Conservation (phyloP, 2,888 invertebrate genomes). For the Acronicta leporina region DNA sequence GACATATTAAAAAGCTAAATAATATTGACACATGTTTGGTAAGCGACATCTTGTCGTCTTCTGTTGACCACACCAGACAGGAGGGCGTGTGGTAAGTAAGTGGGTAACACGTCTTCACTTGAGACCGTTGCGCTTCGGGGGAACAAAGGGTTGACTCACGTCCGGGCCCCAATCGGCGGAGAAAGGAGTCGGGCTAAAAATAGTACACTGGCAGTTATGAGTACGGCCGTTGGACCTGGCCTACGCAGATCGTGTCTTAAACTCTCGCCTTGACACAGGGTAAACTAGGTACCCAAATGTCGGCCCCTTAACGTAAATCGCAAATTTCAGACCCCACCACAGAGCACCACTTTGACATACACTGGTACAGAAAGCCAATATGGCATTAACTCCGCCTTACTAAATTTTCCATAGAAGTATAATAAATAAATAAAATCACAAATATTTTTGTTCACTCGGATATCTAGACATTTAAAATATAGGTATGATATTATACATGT, state of each 20-base stretch:
- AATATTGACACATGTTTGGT: constrained; percentile 77
- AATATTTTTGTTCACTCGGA: no score
- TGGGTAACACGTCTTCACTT: constrained; percentile 63
- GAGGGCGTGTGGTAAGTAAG: constrained; percentile 50
- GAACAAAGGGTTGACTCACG: constrained; percentile 86
- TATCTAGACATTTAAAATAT: no score
- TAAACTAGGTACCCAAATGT: constrained; percentile 49
- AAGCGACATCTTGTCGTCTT: constrained; percentile 73
- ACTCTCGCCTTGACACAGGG: constrained; percentile 64
- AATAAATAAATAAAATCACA: no score
- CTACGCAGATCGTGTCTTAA: constrained; percentile 73
- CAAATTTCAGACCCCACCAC: no score
- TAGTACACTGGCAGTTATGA: constrained; percentile 78
- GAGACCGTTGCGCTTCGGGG: constrained; percentile 72
- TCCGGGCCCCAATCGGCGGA: constrained; percentile 76
- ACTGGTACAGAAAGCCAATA: no score
- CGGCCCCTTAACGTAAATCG: no score
- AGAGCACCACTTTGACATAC: no score
- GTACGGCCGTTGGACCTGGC: constrained; percentile 77
- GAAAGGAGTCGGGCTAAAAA: constrained; percentile 83
- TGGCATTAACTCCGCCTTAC: no score
- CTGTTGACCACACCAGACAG: constrained; percentile 60
- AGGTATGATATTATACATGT: no score
- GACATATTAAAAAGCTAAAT: constrained; percentile 79
- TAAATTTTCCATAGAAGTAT: no score